Conservation (phyloP, 2,888 invertebrate species). For the Tenthredo amoena region DNA sequence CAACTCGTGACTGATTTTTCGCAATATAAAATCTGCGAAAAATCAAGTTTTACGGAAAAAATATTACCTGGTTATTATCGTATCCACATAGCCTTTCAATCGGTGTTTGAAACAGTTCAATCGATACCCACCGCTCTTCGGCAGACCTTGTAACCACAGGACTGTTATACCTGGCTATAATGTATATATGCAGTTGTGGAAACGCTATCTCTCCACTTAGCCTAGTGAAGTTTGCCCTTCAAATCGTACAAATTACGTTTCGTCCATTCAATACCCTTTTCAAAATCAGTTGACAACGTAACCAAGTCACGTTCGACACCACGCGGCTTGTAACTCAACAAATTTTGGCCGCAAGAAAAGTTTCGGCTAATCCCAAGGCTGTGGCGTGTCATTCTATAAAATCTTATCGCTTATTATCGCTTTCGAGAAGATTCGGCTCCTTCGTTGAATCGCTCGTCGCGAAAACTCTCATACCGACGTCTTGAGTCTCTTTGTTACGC, state of each 20-base stretch:
- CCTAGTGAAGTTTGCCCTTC: not conserved
- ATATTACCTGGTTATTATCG: not conserved
- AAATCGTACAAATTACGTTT: not conserved
- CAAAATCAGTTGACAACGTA: slow-evolving; percentile 1
- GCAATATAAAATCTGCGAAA: not conserved
- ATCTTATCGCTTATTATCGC: not conserved
- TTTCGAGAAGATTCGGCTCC: not conserved
- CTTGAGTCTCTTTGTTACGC: not conserved
- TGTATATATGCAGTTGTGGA: not conserved
- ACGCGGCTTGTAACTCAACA: not conserved
- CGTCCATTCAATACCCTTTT: not conserved
- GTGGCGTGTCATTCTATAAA: not conserved
- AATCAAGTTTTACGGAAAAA: not conserved
- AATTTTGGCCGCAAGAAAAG: not conserved
- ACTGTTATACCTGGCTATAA: not conserved
- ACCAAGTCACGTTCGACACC: not conserved
- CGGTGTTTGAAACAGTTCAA: slow-evolving; percentile 7
- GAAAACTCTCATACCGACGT: not conserved
- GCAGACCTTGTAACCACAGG: slow-evolving; percentile 6
- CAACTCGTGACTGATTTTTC: not conserved
- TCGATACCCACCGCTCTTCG: not conserved
- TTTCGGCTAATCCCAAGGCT: not conserved
- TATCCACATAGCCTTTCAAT: not conserved
- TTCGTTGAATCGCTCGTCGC: not conserved
- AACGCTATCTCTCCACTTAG: not conserved